These are phyloP conservation scores for Magallana gigas DNA, from an alignment of 1,140 invertebrate genomes.

Conservation along the genomic window DNA sequence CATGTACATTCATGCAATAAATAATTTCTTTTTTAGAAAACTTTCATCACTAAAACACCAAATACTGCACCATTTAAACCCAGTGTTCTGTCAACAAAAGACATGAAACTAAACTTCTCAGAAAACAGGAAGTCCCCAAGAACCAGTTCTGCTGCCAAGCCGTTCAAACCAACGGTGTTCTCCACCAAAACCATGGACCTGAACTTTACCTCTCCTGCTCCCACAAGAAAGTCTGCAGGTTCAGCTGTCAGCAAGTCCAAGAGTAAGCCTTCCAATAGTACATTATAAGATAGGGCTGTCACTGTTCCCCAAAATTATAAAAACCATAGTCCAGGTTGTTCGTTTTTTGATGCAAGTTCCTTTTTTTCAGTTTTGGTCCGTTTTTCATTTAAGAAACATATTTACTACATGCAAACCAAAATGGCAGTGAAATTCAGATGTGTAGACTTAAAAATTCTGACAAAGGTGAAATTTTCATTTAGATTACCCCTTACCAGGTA, in stretches of 20 bases:
- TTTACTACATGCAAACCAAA: no score
- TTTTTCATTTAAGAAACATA: no score
- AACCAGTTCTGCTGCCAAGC: constrained; percentile 41
- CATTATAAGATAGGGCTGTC: no score
- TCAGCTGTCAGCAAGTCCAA: constrained; percentile 15
- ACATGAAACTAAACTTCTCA: constrained; percentile 71
- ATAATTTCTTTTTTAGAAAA: constrained; percentile 10
- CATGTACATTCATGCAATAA: no score
- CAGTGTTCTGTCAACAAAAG: constrained; percentile 59
- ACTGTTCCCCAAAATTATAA: no score
- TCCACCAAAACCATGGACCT: constrained; percentile 69
- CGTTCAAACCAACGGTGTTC: constrained; percentile 66
- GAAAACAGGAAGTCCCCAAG: constrained; percentile 54
- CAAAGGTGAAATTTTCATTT: no score
- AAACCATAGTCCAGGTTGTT: no score
- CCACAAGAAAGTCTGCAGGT: constrained; percentile 51
- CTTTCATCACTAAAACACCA: constrained; percentile 7
- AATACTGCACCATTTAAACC: constrained; percentile 57
- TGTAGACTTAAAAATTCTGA: no score
- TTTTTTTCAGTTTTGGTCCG: no score
- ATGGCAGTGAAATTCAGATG: no score
- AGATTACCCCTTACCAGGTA: no score
- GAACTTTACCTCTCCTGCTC: constrained; percentile 63
- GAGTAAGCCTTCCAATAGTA: neutral
- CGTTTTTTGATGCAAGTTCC: no score